A percentile compares a stretch with the other conserved stretches of the same genome.
These are phyloP conservation scores for Hypanus sabinus DNA, from an alignment of 2,113 vertebrate genomes.

Conservation along the genomic window DNA sequence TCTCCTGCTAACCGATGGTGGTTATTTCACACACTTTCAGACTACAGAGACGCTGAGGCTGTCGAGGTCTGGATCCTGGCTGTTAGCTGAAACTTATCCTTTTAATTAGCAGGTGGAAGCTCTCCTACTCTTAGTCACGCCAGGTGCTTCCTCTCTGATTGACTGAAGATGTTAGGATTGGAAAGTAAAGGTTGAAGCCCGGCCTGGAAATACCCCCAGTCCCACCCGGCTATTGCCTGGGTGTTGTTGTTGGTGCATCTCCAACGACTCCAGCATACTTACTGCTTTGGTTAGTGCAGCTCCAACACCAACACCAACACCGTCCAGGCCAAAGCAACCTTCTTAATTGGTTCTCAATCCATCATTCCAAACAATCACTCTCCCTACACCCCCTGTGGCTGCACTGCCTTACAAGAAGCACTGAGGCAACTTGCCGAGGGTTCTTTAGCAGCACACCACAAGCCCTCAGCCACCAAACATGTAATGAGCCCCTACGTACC, in stretches of 20 bases:
- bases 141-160: background rate
- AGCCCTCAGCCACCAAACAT: no score
- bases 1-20: background rate
- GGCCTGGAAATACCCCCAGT: background rate
- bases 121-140: background rate
- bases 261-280: no score
- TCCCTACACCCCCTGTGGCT: no score
- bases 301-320: no score
- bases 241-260: background rate
- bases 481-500: no score
- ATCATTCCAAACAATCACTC: no score
- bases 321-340: no score
- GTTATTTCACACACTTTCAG: background rate
- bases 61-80: background rate
- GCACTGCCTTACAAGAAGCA: no score
- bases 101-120: background rate
- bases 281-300: no score
- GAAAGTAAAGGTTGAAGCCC: background rate
- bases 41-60: background rate
- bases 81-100: background rate
- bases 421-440: no score
- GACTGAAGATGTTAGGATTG: background rate
- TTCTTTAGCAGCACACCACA: no score
- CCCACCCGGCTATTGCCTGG: background rate
- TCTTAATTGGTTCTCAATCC: no score